Evolutionary conservation across 2,797 vertebrate genomes (phyloP).

Genomic region (Uromys caudimaculatus): DNA sequence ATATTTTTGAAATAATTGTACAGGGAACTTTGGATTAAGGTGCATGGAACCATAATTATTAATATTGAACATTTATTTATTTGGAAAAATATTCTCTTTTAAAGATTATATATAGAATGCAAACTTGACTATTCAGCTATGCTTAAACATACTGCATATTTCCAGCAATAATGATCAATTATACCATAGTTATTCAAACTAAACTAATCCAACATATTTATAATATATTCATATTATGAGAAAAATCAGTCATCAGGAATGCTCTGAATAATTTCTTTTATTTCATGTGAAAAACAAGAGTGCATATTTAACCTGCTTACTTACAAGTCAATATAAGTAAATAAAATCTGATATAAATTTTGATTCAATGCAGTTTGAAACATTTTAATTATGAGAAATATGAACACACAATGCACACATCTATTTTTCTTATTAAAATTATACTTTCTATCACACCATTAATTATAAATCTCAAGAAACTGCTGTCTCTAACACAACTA

Average conservation of each 20-base stretch:
- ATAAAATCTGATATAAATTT: slow-evolving; percentile 2
- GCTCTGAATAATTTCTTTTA: slow-evolving; percentile 28
- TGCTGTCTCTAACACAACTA: not conserved
- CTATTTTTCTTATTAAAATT: slow-evolving; percentile 17
- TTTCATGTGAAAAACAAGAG: slow-evolving; percentile 66
- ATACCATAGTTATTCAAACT: slow-evolving; percentile 59
- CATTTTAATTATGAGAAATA: slow-evolving; percentile 49
- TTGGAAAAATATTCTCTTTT: slow-evolving; percentile 16
- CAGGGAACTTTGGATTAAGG: slow-evolving; percentile 53
- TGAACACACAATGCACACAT: not conserved
- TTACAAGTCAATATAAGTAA: slow-evolving; percentile 30
- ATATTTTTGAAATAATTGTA: slow-evolving; percentile 60
- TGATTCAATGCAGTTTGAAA: not conserved
- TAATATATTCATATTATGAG: slow-evolving; percentile 28
- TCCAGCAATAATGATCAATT: slow-evolving; percentile 64
- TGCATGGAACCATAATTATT: slow-evolving; percentile 56
- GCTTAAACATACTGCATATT: slow-evolving; percentile 5
- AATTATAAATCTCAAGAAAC: not conserved
- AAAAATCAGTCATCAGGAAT: slow-evolving; percentile 64
- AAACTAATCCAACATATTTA: slow-evolving; percentile 59
- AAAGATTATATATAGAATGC: slow-evolving; percentile 1
- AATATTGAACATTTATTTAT: not conserved
- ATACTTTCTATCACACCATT: not conserved
- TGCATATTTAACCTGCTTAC: slow-evolving; percentile 42
- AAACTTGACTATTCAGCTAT: not conserved